Evolutionary conservation across 2,888 invertebrate genomes (phyloP).

Genomic region (Eulithis prunata): DNA sequence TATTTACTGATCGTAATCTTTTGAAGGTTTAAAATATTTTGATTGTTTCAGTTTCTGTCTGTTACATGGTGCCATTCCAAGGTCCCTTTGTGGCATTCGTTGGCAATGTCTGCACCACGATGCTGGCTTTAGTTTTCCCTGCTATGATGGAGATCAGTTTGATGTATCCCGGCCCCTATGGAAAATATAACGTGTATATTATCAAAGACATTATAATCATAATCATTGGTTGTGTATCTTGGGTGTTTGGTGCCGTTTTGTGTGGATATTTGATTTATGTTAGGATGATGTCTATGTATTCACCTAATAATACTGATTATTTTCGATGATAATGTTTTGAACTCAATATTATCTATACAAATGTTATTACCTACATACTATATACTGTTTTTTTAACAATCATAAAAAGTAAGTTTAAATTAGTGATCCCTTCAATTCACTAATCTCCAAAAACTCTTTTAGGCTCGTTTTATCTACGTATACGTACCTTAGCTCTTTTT

Average conservation of each 20-base stretch:
- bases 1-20: too few relatives aligned
- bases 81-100: conserved; percentile 67
- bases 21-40: too few relatives aligned
- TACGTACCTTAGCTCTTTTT: too few relatives aligned
- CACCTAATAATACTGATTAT: conserved; percentile 46
- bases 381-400: too few relatives aligned
- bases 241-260: conserved; percentile 51
- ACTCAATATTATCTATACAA: too few relatives aligned
- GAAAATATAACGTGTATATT: conserved; percentile 49
- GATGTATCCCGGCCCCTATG: conserved; percentile 60
- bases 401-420: too few relatives aligned
- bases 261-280: conserved; percentile 59
- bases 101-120: conserved; percentile 63
- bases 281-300: conserved; percentile 45
- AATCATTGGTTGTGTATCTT: conserved; percentile 47
- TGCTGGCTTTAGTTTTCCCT: conserved; percentile 63
- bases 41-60: conserved; percentile 60
- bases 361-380: too few relatives aligned
- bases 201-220: conserved; percentile 57
- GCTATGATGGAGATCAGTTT: conserved; percentile 67
- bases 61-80: conserved; percentile 62
- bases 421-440: too few relatives aligned
- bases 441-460: too few relatives aligned
- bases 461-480: too few relatives aligned
- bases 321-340: conserved; percentile 38